Conservation (phyloP, 2,797 vertebrate species). For the Salmo trutta region DNA sequence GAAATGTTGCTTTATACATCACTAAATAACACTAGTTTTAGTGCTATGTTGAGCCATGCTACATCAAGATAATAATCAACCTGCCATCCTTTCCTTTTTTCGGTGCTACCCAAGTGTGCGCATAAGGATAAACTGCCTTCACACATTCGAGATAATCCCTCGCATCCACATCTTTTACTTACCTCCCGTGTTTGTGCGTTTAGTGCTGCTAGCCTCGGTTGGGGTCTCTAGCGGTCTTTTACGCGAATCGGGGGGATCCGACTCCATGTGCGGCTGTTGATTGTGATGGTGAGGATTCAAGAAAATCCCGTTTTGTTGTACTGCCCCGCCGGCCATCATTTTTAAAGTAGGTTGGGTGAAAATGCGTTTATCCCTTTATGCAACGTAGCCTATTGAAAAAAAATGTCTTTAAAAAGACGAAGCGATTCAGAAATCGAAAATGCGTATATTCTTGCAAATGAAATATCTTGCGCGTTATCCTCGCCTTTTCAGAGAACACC, state of each 20-base stretch:
- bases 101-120: constrained; percentile 2
- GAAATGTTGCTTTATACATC: no score
- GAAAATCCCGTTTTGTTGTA: constrained; percentile 91
- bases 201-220: constrained; percentile 93
- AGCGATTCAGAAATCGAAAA: constrained; percentile 58
- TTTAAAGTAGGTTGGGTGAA: constrained; percentile 74
- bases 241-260: constrained; percentile 89
- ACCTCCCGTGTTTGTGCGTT: constrained; percentile 94
- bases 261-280: constrained; percentile 88
- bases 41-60: constrained; percentile 9
- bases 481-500: constrained; percentile 35
- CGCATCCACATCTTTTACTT: constrained; percentile 69
- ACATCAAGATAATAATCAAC: constrained; percentile 54
- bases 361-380: constrained; percentile 67
- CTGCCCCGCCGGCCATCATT: constrained; percentile 92
- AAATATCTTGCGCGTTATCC: constrained; percentile 32
- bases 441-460: constrained; percentile 54
- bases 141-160: constrained; percentile 33
- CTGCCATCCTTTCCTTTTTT: constrained; percentile 47
- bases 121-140: constrained; percentile 30
- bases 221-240: constrained; percentile 93
- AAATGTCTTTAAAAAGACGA: constrained; percentile 46
- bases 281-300: constrained; percentile 85
- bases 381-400: constrained; percentile 57
- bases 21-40: background rate